Base-by-base conservation (phyloP, 2,113 vertebrate genomes). In the Aegypius monachus region DNA sequence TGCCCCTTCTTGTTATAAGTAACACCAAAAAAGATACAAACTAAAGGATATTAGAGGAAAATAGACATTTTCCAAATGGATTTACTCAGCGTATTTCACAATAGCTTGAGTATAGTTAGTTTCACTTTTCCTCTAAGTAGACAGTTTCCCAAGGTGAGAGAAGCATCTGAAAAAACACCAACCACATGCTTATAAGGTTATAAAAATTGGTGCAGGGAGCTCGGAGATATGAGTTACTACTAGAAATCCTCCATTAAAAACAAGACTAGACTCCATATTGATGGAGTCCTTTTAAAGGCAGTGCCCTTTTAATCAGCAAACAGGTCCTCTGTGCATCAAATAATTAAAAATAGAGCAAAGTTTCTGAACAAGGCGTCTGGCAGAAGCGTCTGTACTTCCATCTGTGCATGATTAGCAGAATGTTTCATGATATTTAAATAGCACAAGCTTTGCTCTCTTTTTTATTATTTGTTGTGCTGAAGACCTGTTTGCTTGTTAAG, bases 291-390 rank as follows among this genome's bases (percentile, higher is more conserved):
- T 94, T 86, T 94, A 96, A 95, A 95, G 78, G 80, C 93, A 86
- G 53, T 90, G 92, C 87, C 94, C 96, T 97, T 96, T 95, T 96
- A 98, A 98, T 98, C 97, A 96, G 94, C 97, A 98, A 98, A 98
- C 93, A 85, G 96, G 97, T 97, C 97, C 96, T 98, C 94, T 97
- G 96, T 97, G 90, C 96, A 97, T 97, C 97, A 98, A 98, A 97
- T 98, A 96, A 98, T 98, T 97, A 98, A 98, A 98, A 98, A 98
- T 98, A 98, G 97, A 98, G 97, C 94, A 98, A 98, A 98, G 95
- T 98, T 98, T 98, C 89, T 97, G 97, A 98, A 97, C 97, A 97
- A 97, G 97, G 96, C 94, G 82, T 96, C 97, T 98, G 98, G 98
- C 97, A 98, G 94, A 95, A 96, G 96, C 96, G 96, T 96, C 97